A percentile compares a stretch with the other conserved stretches of the same genome.
Evolutionary conservation across 2,113 vertebrate species (phyloP).

Genomic region (Zapornia atra): DNA sequence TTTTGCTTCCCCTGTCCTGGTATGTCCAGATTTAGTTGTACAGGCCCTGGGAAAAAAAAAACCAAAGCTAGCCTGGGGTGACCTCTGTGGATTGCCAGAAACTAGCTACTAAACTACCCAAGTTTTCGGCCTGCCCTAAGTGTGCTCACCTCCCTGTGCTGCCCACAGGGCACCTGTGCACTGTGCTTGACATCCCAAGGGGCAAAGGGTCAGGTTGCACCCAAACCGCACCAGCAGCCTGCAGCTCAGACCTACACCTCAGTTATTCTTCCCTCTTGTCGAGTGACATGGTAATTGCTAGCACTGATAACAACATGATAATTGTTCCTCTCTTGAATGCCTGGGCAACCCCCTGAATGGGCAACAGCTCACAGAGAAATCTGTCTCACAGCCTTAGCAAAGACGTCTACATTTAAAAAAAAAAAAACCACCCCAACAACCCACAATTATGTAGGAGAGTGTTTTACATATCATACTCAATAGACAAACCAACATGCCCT

Average conservation of each 20-base stretch:
- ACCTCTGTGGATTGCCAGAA: background rate
- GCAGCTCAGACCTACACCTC: background rate
- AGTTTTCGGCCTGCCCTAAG: background rate
- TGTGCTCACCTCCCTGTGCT: background rate
- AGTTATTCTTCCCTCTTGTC: background rate
- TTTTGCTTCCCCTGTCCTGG: background rate
- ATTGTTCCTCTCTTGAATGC: background rate
- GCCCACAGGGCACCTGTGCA: rapidly evolving
- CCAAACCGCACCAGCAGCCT: background rate
- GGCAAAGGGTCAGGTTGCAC: background rate
- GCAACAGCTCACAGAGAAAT: background rate
- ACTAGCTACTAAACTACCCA: background rate
- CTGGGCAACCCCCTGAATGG: background rate
- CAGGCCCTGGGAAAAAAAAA: background rate
- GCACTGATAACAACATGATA: background rate
- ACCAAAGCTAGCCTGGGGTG: background rate
- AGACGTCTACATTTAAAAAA: background rate
- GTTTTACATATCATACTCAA: background rate
- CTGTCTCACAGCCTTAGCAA: background rate
- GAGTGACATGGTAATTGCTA: background rate
- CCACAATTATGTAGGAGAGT: background rate
- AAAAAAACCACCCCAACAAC: too few relatives aligned
- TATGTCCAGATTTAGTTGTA: background rate
- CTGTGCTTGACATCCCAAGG: background rate
- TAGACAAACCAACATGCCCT: background rate